Evolutionary conservation across 2,888 invertebrate genomes (phyloP).

Genomic region (Clanis bilineata): DNA sequence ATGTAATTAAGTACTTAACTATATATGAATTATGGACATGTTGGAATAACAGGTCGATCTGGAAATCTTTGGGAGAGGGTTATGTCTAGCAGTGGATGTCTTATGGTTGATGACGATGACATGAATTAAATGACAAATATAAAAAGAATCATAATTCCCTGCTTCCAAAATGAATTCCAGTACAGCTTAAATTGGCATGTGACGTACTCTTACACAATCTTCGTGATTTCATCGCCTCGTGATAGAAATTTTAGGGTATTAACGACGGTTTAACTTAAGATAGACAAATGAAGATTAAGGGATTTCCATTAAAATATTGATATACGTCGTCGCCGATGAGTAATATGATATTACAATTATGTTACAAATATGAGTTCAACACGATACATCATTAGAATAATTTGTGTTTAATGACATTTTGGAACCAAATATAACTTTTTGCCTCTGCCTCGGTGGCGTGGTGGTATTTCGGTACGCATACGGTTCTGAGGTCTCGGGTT

Average conservation of each 20-base stretch:
- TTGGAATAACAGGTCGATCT: too few species aligned
- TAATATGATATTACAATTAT: neutral
- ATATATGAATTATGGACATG: too few species aligned
- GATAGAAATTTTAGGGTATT: slow-evolving; percentile 1
- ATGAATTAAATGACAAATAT: neutral
- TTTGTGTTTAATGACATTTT: too few species aligned
- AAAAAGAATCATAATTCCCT: neutral
- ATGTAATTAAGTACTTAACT: neutral
- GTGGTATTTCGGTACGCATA: too few species aligned
- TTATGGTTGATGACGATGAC: too few species aligned
- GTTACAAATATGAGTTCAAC: neutral
- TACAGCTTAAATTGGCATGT: neutral
- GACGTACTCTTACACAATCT: neutral
- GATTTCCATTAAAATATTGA: slow-evolving; percentile 5
- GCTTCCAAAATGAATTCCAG: too few species aligned
- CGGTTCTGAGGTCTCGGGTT: too few species aligned
- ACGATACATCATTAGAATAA: too few species aligned
- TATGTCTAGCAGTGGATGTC: too few species aligned
- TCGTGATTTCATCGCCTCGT: slow-evolving; percentile 4
- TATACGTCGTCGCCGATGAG: neutral
- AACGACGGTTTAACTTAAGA: slow-evolving; percentile 4
- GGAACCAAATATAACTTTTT: too few species aligned
- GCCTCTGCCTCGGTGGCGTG: too few species aligned
- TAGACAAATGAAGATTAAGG: slow-evolving; percentile 7
- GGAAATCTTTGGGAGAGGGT: too few species aligned